A percentile compares a stretch with the other conserved stretches of the same genome.
phyloP scores from a whole-genome alignment of 2,797 vertebrate genomes.

The Chiroxiphia lanceolata region DNA sequence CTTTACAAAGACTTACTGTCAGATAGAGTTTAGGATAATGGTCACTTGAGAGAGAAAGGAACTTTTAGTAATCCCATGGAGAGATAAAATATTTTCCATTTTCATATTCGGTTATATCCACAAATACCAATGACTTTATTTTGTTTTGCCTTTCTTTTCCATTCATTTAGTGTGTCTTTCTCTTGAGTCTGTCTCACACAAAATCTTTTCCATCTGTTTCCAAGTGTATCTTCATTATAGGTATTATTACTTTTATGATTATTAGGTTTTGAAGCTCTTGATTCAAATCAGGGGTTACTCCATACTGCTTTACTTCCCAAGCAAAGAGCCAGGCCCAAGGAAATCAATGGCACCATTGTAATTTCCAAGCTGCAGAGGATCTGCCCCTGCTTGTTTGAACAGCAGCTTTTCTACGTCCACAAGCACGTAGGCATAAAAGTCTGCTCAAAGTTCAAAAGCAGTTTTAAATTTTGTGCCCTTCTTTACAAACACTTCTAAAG shows the following conservation, averaged over 20 bases:
- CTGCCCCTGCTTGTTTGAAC: neutral
- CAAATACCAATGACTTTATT: neutral
- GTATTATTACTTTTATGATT: neutral
- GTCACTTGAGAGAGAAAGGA: neutral
- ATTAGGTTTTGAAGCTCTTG: neutral
- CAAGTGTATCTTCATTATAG: neutral
- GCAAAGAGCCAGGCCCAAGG: neutral
- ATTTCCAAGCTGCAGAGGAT: neutral
- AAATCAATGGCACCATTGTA: constrained; percentile 37
- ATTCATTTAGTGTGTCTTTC: neutral
- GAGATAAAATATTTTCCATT: constrained; percentile 9
- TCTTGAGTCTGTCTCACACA: neutral
- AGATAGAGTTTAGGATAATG: neutral
- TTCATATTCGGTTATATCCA: neutral
- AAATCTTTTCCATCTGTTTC: constrained; percentile 3
- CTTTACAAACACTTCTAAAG: constrained; percentile 13
- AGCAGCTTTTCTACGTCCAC: constrained; percentile 3
- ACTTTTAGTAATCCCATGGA: neutral
- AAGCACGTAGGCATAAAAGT: neutral
- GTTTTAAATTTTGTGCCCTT: constrained; percentile 25
- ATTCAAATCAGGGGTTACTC: constrained; percentile 2
- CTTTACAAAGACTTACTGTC: neutral
- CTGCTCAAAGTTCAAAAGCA: constrained; percentile 2
- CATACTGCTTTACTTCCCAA: neutral
- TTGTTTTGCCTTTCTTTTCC: constrained; percentile 5